These are phyloP conservation scores for Bufo bufo DNA, from an alignment of 2,113 vertebrate genomes.

Conservation along the genomic window DNA sequence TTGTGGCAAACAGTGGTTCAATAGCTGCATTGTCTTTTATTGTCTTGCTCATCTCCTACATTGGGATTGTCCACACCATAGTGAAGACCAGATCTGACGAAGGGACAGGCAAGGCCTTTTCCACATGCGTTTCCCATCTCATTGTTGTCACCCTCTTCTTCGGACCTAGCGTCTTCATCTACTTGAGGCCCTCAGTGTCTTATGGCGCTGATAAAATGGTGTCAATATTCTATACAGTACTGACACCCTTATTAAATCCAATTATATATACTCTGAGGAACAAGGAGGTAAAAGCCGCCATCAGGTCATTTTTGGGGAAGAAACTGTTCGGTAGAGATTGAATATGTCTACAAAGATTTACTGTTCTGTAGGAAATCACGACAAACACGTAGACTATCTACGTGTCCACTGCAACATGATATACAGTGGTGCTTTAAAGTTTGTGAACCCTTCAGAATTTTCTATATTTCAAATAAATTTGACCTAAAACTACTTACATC, in stretches of 20 bases:
- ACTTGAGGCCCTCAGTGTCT: slow-evolving; percentile 39
- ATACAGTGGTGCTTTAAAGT: no score
- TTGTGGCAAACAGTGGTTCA: slow-evolving; percentile 48
- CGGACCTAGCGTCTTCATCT: slow-evolving; percentile 44
- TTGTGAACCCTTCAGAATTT: no score
- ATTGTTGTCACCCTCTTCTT: slow-evolving; percentile 50
- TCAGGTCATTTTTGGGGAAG: slow-evolving; percentile 14
- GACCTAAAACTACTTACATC: no score
- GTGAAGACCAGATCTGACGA: slow-evolving; percentile 18
- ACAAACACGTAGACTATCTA: not conserved
- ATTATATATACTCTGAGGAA: slow-evolving; percentile 53
- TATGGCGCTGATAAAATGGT: slow-evolving; percentile 45
- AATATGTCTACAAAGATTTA: not conserved
- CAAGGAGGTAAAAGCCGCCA: slow-evolving; percentile 40
- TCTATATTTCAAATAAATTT: no score
- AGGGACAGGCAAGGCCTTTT: slow-evolving; percentile 40
- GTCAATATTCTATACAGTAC: slow-evolving; percentile 43
- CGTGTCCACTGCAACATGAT: not conserved
- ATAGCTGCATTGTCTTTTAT: slow-evolving; percentile 40
- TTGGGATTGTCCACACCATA: slow-evolving; percentile 42
- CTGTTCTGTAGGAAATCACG: not conserved
- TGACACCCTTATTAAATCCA: slow-evolving; percentile 46
- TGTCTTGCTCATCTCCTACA: slow-evolving; percentile 28
- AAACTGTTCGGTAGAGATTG: not conserved
- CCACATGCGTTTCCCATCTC: slow-evolving; percentile 42